Conservation (phyloP, 2,888 invertebrate species). For the Polyploca ridens region DNA sequence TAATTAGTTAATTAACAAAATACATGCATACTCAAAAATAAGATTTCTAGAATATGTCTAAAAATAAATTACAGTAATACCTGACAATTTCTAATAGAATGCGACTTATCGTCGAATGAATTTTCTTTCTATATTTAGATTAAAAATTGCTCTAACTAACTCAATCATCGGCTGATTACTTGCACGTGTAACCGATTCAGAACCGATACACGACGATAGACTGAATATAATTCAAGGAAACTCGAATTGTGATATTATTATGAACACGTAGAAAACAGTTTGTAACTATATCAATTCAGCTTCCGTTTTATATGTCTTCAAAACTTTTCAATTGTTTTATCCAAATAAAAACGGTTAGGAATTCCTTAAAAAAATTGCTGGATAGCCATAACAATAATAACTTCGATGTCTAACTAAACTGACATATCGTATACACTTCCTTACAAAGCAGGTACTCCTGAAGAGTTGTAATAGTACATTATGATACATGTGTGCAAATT, state of each 20-base stretch:
- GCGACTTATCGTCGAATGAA: slow-evolving; percentile 18
- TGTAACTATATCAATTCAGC: neutral
- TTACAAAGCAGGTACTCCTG: no score
- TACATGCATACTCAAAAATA: neutral
- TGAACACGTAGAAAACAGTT: neutral
- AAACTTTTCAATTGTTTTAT: neutral
- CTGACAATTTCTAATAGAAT: slow-evolving; percentile 16
- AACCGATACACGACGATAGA: neutral
- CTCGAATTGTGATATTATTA: neutral
- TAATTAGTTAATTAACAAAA: neutral
- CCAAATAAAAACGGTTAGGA: no score
- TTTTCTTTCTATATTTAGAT: slow-evolving; percentile 47
- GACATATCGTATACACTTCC: no score
- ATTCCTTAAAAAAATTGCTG: no score
- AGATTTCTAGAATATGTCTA: neutral
- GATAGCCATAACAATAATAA: no score
- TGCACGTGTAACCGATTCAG: slow-evolving; percentile 59
- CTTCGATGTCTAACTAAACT: no score
- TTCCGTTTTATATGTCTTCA: neutral
- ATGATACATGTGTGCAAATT: no score
- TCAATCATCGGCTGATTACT: slow-evolving; percentile 50
- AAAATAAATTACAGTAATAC: neutral
- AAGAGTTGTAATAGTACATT: no score
- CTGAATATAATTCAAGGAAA: neutral
- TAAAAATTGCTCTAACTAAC: slow-evolving; percentile 46